Base-by-base conservation (phyloP, 2,888 invertebrate genomes). In the Zaprionus lineosus region DNA sequence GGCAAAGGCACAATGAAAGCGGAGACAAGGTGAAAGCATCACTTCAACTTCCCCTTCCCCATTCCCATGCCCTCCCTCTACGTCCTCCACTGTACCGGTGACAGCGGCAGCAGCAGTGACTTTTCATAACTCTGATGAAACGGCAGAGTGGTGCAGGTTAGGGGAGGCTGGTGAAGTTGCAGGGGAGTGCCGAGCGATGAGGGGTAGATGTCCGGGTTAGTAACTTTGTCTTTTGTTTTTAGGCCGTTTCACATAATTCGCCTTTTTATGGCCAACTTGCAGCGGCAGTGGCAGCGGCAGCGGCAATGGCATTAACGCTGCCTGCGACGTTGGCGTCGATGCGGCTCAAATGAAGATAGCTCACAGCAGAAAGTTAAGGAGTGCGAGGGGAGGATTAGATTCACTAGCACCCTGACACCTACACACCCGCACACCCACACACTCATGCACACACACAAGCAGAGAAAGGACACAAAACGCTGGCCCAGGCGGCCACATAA, bases 261-360 rank as follows among this genome's bases (percentile, higher is more conserved):
- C 56, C 36, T 41, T 76, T 76, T 81, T 81, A 76, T 62, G 70
- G 56, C 55, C 64, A 40, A 41, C 41, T 48, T 37, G 52, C 63
- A 56, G 47, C 47, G 36, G 29, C n/a, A n/a, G n/a, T n/a, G n/a
- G n/a, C n/a, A n/a, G n/a, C n/a, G n/a, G n/a, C n/a, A n/a, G n/a
- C n/a, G n/a, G n/a, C n/a, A n/a, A n/a, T 8, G 24, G 24, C 28
- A 24, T 43, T 56, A 43, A 43, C 48, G 48, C 26, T 39, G 37
- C 9, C 51, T 37, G 56, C 50, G 57, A 33, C 40, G 12, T 26
- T 34, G 44, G 36, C 50, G 33, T 14, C 37, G 50, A 14, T 19
- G 61, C 67, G 55, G 60, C 37, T 41, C 36, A 56, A 55, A 67
- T 58, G 63, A 61, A 76, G 77, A 77, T 76, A 74, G 41, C 69